Conservation (phyloP, 2,888 invertebrate species). For the Tetragonula carbonaria region DNA sequence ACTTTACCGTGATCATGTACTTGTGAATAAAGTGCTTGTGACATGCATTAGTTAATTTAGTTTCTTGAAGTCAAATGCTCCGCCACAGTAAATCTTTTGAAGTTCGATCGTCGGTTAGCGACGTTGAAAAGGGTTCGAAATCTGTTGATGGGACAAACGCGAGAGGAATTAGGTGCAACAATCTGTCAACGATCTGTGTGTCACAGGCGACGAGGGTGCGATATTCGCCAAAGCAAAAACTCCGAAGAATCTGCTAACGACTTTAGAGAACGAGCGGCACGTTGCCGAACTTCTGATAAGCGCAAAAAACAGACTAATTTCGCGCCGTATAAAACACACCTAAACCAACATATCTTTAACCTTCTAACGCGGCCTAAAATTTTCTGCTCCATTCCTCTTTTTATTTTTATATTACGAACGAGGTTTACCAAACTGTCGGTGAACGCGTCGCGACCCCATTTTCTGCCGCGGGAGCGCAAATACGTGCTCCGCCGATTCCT, state of each 20-base stretch:
- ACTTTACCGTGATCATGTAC: too few relatives aligned
- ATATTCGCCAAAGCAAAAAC: conserved; percentile 32
- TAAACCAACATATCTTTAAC: conserved; percentile 9
- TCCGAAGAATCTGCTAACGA: conserved; percentile 42
- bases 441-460: background rate
- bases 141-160: conserved; percentile 10
- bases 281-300: conserved; percentile 15
- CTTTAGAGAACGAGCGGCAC: conserved; percentile 20
- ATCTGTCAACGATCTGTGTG: conserved; percentile 35
- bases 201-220: conserved; percentile 22
- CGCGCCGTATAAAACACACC: conserved; percentile 6
- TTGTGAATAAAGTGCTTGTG: too few relatives aligned
- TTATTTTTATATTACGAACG: background rate
- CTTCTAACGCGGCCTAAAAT: background rate
- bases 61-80: too few relatives aligned
- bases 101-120: background rate
- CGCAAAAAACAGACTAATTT: conserved; percentile 16
- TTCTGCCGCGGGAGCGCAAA: background rate
- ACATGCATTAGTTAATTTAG: too few relatives aligned
- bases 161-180: conserved; percentile 23
- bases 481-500: background rate
- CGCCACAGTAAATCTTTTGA: background rate
- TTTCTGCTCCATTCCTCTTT: background rate
- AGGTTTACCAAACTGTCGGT: background rate
- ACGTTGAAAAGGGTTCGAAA: background rate